Conservation (phyloP, 1,140 invertebrate genomes). For the Drosophila nikananu region DNA sequence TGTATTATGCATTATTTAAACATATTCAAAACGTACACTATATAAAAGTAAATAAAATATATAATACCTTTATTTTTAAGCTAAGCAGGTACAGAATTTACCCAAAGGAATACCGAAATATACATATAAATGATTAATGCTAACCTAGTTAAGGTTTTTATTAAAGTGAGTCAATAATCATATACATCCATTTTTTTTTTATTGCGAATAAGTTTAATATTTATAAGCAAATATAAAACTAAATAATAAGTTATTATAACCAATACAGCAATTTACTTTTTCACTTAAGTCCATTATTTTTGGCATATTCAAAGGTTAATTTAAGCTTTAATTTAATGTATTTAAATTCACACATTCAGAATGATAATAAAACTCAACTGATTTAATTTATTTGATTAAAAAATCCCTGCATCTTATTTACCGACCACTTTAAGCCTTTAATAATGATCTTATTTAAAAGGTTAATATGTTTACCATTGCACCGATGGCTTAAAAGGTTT, state of each 20-base stretch:
- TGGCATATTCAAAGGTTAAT: neutral
- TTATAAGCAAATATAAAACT: no score
- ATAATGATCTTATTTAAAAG: neutral
- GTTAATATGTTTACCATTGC: neutral
- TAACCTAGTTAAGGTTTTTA: no score
- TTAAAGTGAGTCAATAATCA: no score
- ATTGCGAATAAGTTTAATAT: neutral
- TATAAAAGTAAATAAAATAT: no score
- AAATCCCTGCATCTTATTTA: neutral
- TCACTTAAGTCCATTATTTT: neutral
- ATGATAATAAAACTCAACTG: neutral
- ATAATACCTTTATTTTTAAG: no score
- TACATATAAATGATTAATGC: no score
- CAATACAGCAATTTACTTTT: neutral
- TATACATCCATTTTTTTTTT: no score
- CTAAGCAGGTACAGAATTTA: no score
- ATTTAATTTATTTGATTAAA: no score
- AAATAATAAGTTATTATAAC: neutral
- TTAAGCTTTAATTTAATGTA: neutral
- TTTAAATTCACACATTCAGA: neutral
- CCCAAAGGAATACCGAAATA: no score
- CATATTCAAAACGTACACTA: no score
- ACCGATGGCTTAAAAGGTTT: neutral
- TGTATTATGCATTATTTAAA: no score
- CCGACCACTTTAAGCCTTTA: neutral